Evolutionary conservation across 2,888 invertebrate genomes (phyloP), one percentile per base, ranked within the genome.

Genomic region (Empis stercorea): DNA sequence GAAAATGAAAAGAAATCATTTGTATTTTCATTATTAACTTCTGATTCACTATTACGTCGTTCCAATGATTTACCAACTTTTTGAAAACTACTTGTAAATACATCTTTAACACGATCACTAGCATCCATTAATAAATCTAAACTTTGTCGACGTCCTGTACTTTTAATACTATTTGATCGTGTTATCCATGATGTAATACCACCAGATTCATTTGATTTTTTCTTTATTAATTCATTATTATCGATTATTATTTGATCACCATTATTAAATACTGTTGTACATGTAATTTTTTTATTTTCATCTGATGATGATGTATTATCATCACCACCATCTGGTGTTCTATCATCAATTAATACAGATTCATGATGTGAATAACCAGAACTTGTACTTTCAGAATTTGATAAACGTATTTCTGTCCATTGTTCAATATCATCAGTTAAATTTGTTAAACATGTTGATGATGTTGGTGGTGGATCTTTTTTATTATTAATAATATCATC

Each of bases 71-170:
- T 79, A 57, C 80, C 80, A 48, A 81, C 71, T 73, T 72, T 79
- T 74, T 80, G 79, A 65, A 81, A 80, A 60, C 87, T 85, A 62
- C 86, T 85, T 46, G 74, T 78, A 55, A 87, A 80, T 59, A 86
- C 81, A 68, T 87, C 87, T 65, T 87, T 87, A 51, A 87, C 81
- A 59, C 81, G 79, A 64, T 85, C 86, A 34, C 86, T 79, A 1
- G 86, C 86, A 54, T 85, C 85, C 60, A 86, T 74, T 20, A 87
- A 62, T 50, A 84, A 80, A 58, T 87, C 87, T 30, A 87, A 68
- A 52, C 86, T 86, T 64, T 85, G 86, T 20, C 87, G 70, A 44
- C 84, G 71, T 48, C 65, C 58, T 15, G 60, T 60, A 30, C 54
- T 54, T 54, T 65, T 66, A 51, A 66, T 62, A 55, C 66, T 66